Evolutionary conservation across 2,888 invertebrate genomes (phyloP).

Genomic region (Stenchaetothrips biformis): DNA sequence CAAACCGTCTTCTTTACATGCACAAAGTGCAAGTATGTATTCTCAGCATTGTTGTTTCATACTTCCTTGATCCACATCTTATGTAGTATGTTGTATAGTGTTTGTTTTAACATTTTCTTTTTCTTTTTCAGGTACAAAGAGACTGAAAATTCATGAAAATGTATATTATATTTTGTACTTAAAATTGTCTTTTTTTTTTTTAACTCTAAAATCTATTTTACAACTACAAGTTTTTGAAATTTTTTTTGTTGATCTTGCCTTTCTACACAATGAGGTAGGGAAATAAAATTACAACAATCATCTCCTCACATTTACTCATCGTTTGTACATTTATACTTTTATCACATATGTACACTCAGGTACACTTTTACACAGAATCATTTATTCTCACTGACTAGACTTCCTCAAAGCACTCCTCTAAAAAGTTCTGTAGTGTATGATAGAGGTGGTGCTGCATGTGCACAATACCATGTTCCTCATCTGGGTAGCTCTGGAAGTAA

Average conservation of each 20-base stretch:
- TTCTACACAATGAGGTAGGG: background rate
- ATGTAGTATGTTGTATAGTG: conserved; percentile 35
- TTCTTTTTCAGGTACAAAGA: conserved; percentile 58
- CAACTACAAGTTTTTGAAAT: background rate
- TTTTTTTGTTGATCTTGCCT: background rate
- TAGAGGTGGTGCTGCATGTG: conserved; percentile 83
- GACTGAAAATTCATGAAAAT: conserved; percentile 31
- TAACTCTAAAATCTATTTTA: background rate
- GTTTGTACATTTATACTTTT: background rate
- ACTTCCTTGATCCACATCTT: conserved; percentile 30
- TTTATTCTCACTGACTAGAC: background rate
- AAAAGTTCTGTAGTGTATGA: conserved; percentile 81
- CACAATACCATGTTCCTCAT: conserved; percentile 83
- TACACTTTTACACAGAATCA: background rate
- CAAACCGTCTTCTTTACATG: conserved; percentile 99
- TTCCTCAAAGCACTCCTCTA: conserved; percentile 54
- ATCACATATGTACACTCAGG: conserved; percentile 14
- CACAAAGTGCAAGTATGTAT: conserved; percentile 77
- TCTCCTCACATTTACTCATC: background rate
- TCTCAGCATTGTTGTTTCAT: conserved; percentile 37
- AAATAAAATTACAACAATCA: background rate
- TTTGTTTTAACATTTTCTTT: conserved; percentile 30
- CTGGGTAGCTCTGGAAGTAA: conserved; percentile 78
- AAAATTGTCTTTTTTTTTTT: background rate
- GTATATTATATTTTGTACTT: background rate